phyloP scores from a whole-genome alignment of 2,888 invertebrate genomes.

The Sisyra nigra region DNA sequence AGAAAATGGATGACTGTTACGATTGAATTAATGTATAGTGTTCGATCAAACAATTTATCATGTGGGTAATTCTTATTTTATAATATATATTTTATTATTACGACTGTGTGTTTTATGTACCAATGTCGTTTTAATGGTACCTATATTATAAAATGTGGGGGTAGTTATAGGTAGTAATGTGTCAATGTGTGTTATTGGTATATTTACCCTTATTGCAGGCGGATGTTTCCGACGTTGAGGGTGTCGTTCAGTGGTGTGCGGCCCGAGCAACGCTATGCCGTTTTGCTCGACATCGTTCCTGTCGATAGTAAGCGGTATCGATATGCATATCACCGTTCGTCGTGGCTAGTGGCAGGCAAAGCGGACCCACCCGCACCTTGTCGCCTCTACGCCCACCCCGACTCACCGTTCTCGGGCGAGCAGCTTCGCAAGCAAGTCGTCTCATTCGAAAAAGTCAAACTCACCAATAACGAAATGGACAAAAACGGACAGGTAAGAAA shows the following conservation, averaged over 20 bases:
- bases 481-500: slow-evolving; percentile 53
- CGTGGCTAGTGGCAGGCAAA: slow-evolving; percentile 70
- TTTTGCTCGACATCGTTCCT: slow-evolving; percentile 64
- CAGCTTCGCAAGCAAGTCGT: slow-evolving; percentile 63
- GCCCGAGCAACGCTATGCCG: slow-evolving; percentile 49
- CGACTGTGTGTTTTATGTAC: too few relatives aligned
- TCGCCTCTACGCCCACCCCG: slow-evolving; percentile 61
- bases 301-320: slow-evolving; percentile 65
- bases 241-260: slow-evolving; percentile 56
- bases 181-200: neutral
- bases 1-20: too few relatives aligned
- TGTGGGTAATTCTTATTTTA: too few relatives aligned
- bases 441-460: slow-evolving; percentile 69
- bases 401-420: slow-evolving; percentile 65
- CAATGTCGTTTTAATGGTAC: too few relatives aligned
- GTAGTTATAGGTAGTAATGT: neutral
- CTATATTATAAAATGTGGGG: too few relatives aligned
- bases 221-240: slow-evolving; percentile 70
- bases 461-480: slow-evolving; percentile 72
- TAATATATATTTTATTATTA: too few relatives aligned
- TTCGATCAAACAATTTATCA: too few relatives aligned
- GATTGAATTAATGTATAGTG: too few relatives aligned
- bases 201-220: slow-evolving; percentile 32
- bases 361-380: slow-evolving; percentile 60
- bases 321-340: slow-evolving; percentile 70